Evolutionary conservation across 2,888 invertebrate genomes (phyloP), one percentile per base, ranked within the genome.

Genomic region (Catonia carolina): DNA sequence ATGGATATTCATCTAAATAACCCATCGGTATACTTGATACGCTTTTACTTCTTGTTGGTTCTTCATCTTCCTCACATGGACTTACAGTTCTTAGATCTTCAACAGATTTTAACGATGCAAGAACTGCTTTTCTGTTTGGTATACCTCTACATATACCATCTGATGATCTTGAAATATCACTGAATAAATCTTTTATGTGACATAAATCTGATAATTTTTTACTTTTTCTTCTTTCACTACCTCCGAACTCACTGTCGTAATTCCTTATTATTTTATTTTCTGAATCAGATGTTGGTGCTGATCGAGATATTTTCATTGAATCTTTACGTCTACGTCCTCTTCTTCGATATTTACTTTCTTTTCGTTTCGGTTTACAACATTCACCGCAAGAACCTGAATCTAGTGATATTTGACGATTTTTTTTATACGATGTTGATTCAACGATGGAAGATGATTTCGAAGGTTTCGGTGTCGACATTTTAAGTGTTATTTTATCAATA

Each of bases 1-100:
- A 57, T 8, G 61, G 61, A 36, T 61, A 61, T 33, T 55, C 54
- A 42, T 58, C 50, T 23, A 54, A 54, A 27, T 53, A 58, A 14
- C 58, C 58, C 10, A 49, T 18, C 7, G 58, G 58, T 20, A 58
- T 58, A 23, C 42, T 58, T 12, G 54, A 53, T 10, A 58, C 15
- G 20, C 58, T 58, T 14, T 49, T n/a, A 15, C 53, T 48, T 18
- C 47, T 20, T 14, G 23, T 41, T 4, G 48, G 41, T 23, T 54
- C 49, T 18, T 47, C 41, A 18, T 42, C 15, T 14, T 41, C 48
- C 12, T 54, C 39, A 37, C 49, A 42, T 14, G 50, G 50, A 4
- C 54, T 54, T 10, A 23, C 22, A 1, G 58, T 37, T 35, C 56
- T 56, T 6, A 54, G 22, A 45, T 58, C 58, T 33, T 58, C 58